Percentiles rank a stretch among this genome's conserved stretches.
Conservation (phyloP, 2,797 vertebrate species). For the Pangasius mekongensis region DNA sequence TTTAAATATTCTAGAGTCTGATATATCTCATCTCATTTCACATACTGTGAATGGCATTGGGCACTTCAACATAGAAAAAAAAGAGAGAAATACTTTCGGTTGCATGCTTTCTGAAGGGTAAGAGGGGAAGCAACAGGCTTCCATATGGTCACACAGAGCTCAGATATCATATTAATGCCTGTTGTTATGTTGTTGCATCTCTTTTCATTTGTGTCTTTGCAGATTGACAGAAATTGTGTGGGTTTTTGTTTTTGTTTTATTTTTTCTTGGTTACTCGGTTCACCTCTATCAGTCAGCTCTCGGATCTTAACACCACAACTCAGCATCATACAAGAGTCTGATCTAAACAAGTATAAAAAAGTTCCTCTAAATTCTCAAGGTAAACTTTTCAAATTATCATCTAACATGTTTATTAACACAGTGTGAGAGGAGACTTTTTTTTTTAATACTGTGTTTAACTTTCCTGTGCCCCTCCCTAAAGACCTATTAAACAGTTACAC, state of each 20-base stretch:
- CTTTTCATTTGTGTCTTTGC: neutral
- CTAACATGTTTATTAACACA: conserved; percentile 26
- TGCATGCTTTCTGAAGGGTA: neutral
- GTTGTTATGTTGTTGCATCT: neutral
- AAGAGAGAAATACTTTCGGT: neutral
- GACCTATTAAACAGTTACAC: conserved; percentile 83
- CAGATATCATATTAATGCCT: neutral
- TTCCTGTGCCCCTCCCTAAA: conserved; percentile 62
- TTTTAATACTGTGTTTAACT: conserved; percentile 36
- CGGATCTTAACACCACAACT: neutral
- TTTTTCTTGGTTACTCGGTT: neutral
- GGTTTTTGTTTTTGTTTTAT: neutral
- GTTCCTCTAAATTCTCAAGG: conserved; percentile 8
- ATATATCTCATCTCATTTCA: neutral
- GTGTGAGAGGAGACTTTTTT: conserved; percentile 49
- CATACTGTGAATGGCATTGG: neutral
- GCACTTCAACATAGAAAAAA: too few relatives aligned
- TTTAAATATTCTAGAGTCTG: neutral
- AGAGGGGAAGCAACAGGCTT: neutral
- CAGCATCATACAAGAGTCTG: neutral
- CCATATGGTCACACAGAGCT: neutral
- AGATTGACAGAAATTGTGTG: neutral
- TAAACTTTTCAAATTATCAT: conserved; percentile 41
- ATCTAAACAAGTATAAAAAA: neutral
- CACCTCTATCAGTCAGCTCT: neutral